phyloP scores from a whole-genome alignment of 2,888 invertebrate species.

The Celastrina argiolus region DNA sequence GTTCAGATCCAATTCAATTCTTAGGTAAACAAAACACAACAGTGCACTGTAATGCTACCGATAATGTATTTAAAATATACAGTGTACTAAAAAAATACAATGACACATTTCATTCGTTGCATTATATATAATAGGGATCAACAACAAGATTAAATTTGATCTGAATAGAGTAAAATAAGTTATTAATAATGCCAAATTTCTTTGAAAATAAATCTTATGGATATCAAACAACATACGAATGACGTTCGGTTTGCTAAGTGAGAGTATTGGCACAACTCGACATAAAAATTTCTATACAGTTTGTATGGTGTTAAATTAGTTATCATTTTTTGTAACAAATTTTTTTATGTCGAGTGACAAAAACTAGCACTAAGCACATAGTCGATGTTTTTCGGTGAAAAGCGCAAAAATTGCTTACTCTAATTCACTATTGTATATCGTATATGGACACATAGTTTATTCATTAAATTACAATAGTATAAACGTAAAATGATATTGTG shows the following conservation, averaged over 20 bases:
- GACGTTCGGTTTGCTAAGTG: too few species aligned
- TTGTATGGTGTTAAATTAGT: too few species aligned
- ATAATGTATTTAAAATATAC: neutral
- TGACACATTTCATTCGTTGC: neutral
- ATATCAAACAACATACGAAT: neutral
- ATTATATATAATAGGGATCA: neutral
- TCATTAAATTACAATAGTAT: neutral
- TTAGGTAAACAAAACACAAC: neutral
- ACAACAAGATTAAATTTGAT: neutral
- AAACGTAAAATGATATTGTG: neutral
- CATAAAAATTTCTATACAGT: too few species aligned
- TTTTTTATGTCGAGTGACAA: too few species aligned
- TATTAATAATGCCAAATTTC: neutral
- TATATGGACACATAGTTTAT: neutral
- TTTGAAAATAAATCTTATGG: neutral
- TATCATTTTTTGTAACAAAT: too few species aligned
- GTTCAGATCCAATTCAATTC: neutral
- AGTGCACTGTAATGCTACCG: too few species aligned
- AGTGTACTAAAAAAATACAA: neutral
- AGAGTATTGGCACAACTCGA: too few species aligned
- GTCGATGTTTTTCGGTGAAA: neutral
- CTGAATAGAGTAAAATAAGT: neutral
- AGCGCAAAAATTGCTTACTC: constrained; percentile 4
- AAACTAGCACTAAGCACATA: too few species aligned
- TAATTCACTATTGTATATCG: neutral